Evolutionary conservation across 2,113 vertebrate species (phyloP).

Genomic region (Datnioides undecimradiatus): DNA sequence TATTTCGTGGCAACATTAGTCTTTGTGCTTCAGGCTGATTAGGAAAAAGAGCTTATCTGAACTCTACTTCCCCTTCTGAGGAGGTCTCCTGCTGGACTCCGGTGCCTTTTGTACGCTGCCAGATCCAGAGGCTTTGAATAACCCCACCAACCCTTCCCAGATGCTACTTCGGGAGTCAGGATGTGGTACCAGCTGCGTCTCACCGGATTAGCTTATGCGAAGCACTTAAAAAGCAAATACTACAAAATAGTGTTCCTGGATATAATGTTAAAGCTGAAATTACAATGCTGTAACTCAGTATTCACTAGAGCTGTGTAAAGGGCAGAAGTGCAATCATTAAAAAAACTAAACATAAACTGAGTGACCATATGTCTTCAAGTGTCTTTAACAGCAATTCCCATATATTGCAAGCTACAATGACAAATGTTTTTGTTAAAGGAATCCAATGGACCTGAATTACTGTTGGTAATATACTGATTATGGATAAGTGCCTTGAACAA

Average conservation of each 20-base stretch:
- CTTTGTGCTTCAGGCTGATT: conserved; percentile 47
- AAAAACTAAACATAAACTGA: neutral
- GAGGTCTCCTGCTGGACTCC: conserved; percentile 50
- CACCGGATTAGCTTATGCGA: conserved; percentile 11
- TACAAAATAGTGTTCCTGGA: neutral
- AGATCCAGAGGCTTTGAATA: conserved; percentile 61
- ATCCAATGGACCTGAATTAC: no score
- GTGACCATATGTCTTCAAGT: no score
- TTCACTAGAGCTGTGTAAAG: neutral
- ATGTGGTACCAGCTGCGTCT: conserved; percentile 46
- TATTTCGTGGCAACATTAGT: conserved; percentile 6
- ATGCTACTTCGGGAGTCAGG: conserved; percentile 37
- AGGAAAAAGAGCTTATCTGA: conserved; percentile 47
- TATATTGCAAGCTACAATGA: no score
- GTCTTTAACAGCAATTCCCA: no score
- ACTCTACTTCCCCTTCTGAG: conserved; percentile 44
- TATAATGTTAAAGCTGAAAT: neutral
- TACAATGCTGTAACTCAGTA: neutral
- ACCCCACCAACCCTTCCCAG: conserved; percentile 1
- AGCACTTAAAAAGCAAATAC: conserved; percentile 1
- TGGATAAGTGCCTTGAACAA: no score
- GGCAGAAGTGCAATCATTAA: neutral
- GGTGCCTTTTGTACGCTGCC: conserved; percentile 44
- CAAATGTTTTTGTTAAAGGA: no score
- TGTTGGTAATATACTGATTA: no score